phyloP scores from a whole-genome alignment of 2,888 invertebrate species.

The Conops quadrifasciatus region DNA sequence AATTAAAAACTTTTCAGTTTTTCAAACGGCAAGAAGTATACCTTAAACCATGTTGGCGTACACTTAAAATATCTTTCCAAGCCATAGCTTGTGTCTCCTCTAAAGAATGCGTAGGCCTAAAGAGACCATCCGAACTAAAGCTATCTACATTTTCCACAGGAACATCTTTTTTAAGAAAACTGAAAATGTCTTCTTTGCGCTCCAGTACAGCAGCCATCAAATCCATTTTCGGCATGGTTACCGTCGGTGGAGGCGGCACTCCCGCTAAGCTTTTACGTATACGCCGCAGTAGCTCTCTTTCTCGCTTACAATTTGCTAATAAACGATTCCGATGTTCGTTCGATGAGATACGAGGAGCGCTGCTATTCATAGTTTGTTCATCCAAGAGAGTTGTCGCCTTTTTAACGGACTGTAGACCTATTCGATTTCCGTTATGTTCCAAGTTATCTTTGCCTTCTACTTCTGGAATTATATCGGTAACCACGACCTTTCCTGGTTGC shows the following conservation, averaged over 20 bases:
- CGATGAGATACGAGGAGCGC: slow-evolving; percentile 40
- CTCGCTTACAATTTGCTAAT: slow-evolving; percentile 55
- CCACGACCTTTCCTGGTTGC: too few relatives aligned
- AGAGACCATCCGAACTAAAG: slow-evolving; percentile 46
- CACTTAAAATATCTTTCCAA: slow-evolving; percentile 73
- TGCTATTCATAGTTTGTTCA: slow-evolving; percentile 50
- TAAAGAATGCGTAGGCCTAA: slow-evolving; percentile 57
- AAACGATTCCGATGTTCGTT: slow-evolving; percentile 44
- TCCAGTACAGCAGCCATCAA: slow-evolving; percentile 72
- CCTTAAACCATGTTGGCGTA: slow-evolving; percentile 77
- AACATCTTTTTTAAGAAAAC: slow-evolving; percentile 47
- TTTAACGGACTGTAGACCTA: too few relatives aligned
- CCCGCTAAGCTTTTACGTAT: slow-evolving; percentile 73
- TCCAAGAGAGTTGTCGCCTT: slow-evolving; percentile 56
- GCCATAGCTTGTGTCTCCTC: slow-evolving; percentile 55
- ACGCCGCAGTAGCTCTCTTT: slow-evolving; percentile 57
- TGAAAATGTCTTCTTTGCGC: slow-evolving; percentile 68
- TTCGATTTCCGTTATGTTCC: too few relatives aligned
- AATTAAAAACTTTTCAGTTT: not conserved
- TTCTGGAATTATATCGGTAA: too few relatives aligned
- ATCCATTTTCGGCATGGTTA: slow-evolving; percentile 74
- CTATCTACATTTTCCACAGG: not conserved
- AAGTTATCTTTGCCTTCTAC: too few relatives aligned
- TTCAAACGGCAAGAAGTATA: slow-evolving; percentile 62
- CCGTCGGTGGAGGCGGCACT: slow-evolving; percentile 78